These are phyloP conservation scores for Phoxinus phoxinus DNA, from an alignment of 2,113 vertebrate genomes.

Conservation along the genomic window DNA sequence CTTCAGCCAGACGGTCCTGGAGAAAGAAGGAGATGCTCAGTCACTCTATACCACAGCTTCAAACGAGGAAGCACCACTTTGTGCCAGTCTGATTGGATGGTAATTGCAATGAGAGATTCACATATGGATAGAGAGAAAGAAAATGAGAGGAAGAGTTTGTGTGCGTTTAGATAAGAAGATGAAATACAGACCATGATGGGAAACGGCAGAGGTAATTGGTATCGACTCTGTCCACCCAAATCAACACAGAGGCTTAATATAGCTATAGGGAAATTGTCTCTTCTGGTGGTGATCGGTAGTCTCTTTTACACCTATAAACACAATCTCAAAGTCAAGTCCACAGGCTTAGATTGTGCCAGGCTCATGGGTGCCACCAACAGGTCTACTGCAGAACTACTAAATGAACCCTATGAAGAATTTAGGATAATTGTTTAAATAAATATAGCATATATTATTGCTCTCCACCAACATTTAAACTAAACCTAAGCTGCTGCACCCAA, in stretches of 20 bases:
- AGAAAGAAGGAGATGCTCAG: slow-evolving; percentile 8
- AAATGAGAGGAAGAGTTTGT: slow-evolving; percentile 4
- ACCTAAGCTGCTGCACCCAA: not conserved
- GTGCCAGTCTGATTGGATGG: slow-evolving; percentile 5
- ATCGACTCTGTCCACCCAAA: not conserved
- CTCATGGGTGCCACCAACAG: not conserved
- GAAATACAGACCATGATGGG: slow-evolving; percentile 2
- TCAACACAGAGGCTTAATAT: slow-evolving; percentile 1
- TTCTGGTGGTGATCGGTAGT: slow-evolving; percentile 36
- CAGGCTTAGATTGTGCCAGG: not conserved
- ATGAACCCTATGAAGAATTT: not conserved
- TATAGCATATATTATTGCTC: not conserved
- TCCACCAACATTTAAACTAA: not conserved
- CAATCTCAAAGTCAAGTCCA: not conserved
- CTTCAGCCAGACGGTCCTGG: not conserved
- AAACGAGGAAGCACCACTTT: slow-evolving; percentile 31
- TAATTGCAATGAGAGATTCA: slow-evolving; percentile 19
- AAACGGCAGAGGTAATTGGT: slow-evolving; percentile 14
- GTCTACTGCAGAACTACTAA: not conserved
- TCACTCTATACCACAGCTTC: not conserved
- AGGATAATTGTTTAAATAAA: not conserved
- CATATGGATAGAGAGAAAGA: not conserved
- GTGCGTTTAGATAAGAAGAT: not conserved
- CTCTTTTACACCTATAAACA: not conserved
- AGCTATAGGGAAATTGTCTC: slow-evolving; percentile 16